Conservation (phyloP, 2,888 invertebrate species). For the Timema podura region DNA sequence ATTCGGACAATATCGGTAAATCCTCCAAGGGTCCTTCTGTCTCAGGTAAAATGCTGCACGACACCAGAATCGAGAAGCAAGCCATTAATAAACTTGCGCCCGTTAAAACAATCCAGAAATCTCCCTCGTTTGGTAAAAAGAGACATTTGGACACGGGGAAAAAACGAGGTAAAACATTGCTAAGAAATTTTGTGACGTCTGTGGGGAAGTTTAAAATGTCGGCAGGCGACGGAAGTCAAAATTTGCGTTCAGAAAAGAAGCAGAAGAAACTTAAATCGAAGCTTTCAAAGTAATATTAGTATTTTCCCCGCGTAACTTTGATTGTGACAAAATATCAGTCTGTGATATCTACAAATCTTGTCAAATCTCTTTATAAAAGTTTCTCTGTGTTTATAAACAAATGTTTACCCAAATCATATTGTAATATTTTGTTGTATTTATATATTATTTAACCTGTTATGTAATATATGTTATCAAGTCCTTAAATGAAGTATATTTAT, state of each 20-base stretch:
- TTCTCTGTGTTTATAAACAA: too few relatives aligned
- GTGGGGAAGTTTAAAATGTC: constrained; percentile 19
- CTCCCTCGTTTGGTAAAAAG: constrained; percentile 23
- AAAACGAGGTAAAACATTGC: constrained; percentile 23
- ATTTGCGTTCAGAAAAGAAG: constrained; percentile 20
- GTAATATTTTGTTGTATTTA: too few relatives aligned
- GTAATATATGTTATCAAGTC: too few relatives aligned
- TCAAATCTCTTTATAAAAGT: too few relatives aligned
- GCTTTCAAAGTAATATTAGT: background rate
- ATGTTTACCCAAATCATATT: too few relatives aligned
- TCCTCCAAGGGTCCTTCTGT: background rate
- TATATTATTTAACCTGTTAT: too few relatives aligned
- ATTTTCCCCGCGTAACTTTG: too few relatives aligned
- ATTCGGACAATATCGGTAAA: constrained; percentile 2
- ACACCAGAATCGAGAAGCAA: constrained; percentile 20
- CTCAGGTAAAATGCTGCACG: background rate
- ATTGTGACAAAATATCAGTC: too few relatives aligned
- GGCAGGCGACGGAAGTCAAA: constrained; percentile 1
- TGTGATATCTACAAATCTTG: too few relatives aligned
- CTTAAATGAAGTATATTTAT: too few relatives aligned
- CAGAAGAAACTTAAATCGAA: constrained; percentile 21
- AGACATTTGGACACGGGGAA: constrained; percentile 20
- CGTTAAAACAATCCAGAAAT: constrained; percentile 22
- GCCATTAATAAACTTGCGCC: constrained; percentile 22
- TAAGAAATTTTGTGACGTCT: constrained; percentile 22